A percentile compares a stretch with the other conserved stretches of the same genome.
These are phyloP conservation scores for Xyrauchen texanus DNA, from an alignment of 2,113 vertebrate genomes.

Conservation along the genomic window DNA sequence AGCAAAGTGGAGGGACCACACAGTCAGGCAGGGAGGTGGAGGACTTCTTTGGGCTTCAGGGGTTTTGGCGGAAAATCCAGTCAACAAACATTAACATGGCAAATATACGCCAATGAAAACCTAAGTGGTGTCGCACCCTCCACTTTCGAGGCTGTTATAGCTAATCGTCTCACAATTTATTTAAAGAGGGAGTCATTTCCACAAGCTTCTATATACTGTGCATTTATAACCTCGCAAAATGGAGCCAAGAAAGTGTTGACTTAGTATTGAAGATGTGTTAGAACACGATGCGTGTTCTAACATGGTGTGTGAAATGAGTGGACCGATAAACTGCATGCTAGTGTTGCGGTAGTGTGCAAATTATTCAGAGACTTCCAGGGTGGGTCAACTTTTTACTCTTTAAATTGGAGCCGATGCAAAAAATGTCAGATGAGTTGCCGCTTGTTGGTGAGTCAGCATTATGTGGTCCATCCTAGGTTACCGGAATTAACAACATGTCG, in stretches of 20 bases:
- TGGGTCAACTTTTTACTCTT: no score
- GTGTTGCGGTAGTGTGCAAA: neutral
- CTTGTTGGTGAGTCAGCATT: no score
- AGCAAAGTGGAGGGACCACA: constrained; percentile 46
- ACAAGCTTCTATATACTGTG: constrained; percentile 8
- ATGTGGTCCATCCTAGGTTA: no score
- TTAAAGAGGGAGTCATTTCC: constrained; percentile 31
- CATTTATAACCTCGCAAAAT: neutral
- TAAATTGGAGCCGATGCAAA: no score
- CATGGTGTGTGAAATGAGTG: neutral
- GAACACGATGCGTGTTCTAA: neutral
- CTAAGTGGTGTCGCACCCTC: constrained; percentile 9
- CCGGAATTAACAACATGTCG: no score
- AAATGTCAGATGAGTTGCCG: no score
- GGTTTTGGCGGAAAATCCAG: constrained; percentile 1
- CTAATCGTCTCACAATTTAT: constrained; percentile 42
- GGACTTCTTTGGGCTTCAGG: constrained; percentile 15
- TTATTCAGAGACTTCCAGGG: neutral
- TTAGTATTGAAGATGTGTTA: neutral
- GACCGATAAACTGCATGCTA: neutral
- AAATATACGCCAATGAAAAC: constrained; percentile 36
- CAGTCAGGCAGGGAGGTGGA: constrained; percentile 33
- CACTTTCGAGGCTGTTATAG: constrained; percentile 43
- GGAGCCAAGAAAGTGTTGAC: neutral
- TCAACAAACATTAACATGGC: constrained; percentile 48